Evolutionary conservation across 2,888 invertebrate genomes (phyloP).

Genomic region (Drosophila kokeensis): DNA sequence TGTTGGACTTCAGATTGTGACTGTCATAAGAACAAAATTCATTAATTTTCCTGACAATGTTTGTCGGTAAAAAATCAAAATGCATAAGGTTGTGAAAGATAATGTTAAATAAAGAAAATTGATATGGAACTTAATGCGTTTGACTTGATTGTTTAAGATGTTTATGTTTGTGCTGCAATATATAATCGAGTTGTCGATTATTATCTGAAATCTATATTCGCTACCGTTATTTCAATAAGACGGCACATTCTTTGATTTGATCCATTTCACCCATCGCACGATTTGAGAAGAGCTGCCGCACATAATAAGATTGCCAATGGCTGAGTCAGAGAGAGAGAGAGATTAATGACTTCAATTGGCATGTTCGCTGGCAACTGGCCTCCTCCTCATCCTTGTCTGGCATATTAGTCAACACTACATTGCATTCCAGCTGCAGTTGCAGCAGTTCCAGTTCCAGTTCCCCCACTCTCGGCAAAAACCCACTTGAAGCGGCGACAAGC

Average conservation of each 20-base stretch:
- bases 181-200: background rate
- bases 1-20: background rate
- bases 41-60: background rate
- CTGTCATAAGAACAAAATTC: background rate
- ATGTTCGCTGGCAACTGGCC: constrained; percentile 40
- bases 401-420: background rate
- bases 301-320: constrained; percentile 21
- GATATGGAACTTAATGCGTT: background rate
- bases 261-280: constrained; percentile 1
- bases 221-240: constrained; percentile 38
- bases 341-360: constrained; percentile 59
- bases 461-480: constrained; percentile 51
- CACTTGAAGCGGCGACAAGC: constrained; percentile 55
- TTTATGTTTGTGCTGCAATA: background rate
- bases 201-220: background rate
- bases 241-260: constrained; percentile 34
- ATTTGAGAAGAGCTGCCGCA: constrained; percentile 22
- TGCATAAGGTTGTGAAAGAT: too few species aligned
- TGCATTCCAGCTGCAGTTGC: constrained; percentile 22
- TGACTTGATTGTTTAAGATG: too few species aligned
- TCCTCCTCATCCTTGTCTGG: background rate
- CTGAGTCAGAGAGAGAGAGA: constrained; percentile 16
- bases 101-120: background rate
- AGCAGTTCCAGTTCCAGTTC: constrained; percentile 26
- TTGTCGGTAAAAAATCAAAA: background rate